Percentiles rank a stretch among this genome's conserved stretches.
phyloP scores from a whole-genome alignment of 2,888 invertebrate species.

The Liodrosophila aerea region DNA sequence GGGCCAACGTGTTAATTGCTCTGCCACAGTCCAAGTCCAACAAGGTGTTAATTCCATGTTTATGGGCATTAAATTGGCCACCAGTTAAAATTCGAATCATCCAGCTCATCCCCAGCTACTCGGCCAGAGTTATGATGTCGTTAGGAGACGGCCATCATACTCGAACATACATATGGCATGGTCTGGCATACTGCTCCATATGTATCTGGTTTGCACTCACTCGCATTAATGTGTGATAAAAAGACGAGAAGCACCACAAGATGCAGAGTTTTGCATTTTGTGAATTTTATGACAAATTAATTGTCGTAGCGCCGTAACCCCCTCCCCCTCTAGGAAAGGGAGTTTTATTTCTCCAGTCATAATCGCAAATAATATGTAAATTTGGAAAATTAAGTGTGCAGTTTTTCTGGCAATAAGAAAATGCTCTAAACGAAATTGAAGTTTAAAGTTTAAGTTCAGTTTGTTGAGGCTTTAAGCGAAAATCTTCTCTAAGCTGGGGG shows the following conservation, averaged over 20 bases:
- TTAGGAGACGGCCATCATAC: conserved; percentile 40
- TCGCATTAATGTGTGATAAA: conserved; percentile 34
- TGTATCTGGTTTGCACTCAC: conserved; percentile 14
- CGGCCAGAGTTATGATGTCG: conserved; percentile 56
- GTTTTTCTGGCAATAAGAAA: too few species aligned
- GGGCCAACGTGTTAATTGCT: conserved; percentile 76
- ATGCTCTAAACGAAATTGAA: background rate
- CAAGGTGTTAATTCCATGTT: conserved; percentile 78
- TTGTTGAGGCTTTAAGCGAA: background rate
- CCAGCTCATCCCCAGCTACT: conserved; percentile 6
- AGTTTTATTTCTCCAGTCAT: too few species aligned
- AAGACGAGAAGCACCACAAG: conserved; percentile 16
- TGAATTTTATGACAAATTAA: conserved; percentile 50
- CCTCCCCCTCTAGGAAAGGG: background rate
- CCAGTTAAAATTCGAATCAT: conserved; percentile 51
- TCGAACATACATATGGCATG: too few species aligned
- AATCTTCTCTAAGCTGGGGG: conserved; percentile 17
- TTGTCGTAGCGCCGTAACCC: conserved; percentile 4
- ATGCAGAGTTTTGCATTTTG: conserved; percentile 6
- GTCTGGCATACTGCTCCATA: conserved; percentile 24
- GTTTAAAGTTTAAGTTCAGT: conserved; percentile 3
- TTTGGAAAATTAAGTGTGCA: background rate
- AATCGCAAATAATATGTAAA: background rate
- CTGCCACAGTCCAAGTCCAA: conserved; percentile 47
- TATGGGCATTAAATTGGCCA: conserved; percentile 69